Evolutionary conservation across 2,888 invertebrate species (phyloP), one percentile per base, ranked within the genome.

Genomic region (Rhimphoctona megacephalus): DNA sequence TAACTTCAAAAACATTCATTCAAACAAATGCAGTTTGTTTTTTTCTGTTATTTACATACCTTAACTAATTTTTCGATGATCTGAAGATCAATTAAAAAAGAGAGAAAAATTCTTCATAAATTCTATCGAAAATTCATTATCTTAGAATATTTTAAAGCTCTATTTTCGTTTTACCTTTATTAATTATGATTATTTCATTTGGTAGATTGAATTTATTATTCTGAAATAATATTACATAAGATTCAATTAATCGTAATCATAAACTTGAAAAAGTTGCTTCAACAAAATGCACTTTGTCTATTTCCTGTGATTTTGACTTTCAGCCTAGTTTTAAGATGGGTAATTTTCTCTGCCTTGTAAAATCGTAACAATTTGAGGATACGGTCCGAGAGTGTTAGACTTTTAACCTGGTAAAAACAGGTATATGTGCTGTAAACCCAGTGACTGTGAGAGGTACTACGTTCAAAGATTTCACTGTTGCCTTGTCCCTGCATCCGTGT

Each of bases 391-490:
- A n/a, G 69, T n/a, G 67, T 69, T 43, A 19, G 64, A 36, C 67
- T 49, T 79, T 49, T 78, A 85, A 86, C 66, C 76, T 69, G 70
- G 76, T 43, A 64, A 70, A 82, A 83, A 78, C 88, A 90, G 89
- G 89, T 88, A 90, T 85, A 76, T 74, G 33, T 25, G 79, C 25
- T 43, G 54, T 67, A 83, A 81, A 89, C 86, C 54, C 69, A 36
- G 64, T 83, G 81, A 83, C 33, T 88, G 89, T 17, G 90, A 89
- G 89, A 86, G 89, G 25, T 7, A 66, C 46, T 57, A 25, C 33
- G 46, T 66, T 66, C 22, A n/a, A 36, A 72, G 66, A 52, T 66
- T 67, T 83, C 49, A 39, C 22, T 30, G 8, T 9, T 9, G 52
- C 72, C 66, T 80, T 36, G 64, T 64, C 57, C 64, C 66, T 77